A percentile compares a stretch with the other conserved stretches of the same genome.
These are phyloP conservation scores for Parnassius smintheus DNA, from an alignment of 2,888 invertebrate species.

Conservation along the genomic window DNA sequence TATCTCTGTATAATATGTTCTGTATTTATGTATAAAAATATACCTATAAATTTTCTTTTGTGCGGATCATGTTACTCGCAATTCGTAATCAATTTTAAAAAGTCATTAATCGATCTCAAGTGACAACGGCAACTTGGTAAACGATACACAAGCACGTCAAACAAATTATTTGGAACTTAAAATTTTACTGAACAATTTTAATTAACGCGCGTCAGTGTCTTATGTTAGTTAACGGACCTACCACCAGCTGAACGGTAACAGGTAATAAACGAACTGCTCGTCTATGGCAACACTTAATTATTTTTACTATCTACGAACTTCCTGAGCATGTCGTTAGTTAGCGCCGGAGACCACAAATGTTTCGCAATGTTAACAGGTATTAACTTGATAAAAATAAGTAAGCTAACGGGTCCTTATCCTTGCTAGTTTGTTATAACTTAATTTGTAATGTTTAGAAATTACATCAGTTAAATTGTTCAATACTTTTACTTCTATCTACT, in stretches of 20 bases:
- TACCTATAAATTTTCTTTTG: no score
- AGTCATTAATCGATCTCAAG: constrained; percentile 1
- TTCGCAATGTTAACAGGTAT: constrained; percentile 45
- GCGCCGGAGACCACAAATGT: constrained; percentile 39
- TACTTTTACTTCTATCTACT: no score
- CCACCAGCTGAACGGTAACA: constrained; percentile 10
- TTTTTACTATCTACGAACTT: constrained; percentile 56
- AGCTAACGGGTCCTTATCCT: no score
- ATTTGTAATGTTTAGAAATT: no score
- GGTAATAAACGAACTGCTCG: constrained; percentile 7
- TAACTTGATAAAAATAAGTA: constrained; percentile 36
- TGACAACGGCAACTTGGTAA: constrained; percentile 1
- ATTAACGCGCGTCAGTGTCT: constrained; percentile 17
- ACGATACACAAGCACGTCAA: constrained; percentile 8
- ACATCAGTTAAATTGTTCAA: no score
- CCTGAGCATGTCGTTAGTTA: constrained; percentile 49
- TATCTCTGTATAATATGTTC: no score
- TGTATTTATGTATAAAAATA: no score
- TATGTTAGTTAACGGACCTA: constrained; percentile 19
- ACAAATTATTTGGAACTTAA: constrained; percentile 12
- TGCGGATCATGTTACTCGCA: no score
- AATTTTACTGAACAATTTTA: constrained; percentile 12
- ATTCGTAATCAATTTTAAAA: background rate
- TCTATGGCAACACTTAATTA: constrained; percentile 31
- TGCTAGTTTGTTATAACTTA: background rate